A percentile compares a stretch with the other conserved stretches of the same genome.
These are phyloP conservation scores for Patella depressa DNA, from an alignment of 2,888 invertebrate genomes.

Conservation along the genomic window DNA sequence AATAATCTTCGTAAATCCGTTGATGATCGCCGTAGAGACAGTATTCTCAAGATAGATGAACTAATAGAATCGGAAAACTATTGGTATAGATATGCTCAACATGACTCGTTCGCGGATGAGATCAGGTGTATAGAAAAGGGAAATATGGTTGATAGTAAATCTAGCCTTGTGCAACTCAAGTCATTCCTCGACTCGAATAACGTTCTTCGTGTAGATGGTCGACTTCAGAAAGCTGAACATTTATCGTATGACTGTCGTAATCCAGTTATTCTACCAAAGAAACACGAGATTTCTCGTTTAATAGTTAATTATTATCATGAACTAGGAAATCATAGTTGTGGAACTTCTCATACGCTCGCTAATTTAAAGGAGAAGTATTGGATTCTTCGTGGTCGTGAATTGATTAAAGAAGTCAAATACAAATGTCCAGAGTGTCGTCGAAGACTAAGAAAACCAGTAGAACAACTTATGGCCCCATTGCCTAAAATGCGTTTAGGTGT, in stretches of 20 bases:
- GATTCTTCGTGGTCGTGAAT: slow-evolving; percentile 25
- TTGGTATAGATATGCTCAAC: not conserved
- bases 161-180: not conserved
- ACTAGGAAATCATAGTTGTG: slow-evolving; percentile 23
- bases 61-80: not conserved
- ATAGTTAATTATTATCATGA: slow-evolving; percentile 19
- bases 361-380: slow-evolving; percentile 23
- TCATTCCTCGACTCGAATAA: not conserved
- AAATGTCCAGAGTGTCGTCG: slow-evolving; percentile 13
- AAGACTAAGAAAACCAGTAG: too few relatives aligned
- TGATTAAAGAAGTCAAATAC: slow-evolving; percentile 15
- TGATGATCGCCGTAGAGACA: not conserved
- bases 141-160: not conserved
- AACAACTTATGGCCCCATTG: slow-evolving; percentile 9
- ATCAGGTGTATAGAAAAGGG: not conserved
- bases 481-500: not conserved
- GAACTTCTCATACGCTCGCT: slow-evolving; percentile 27
- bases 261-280: slow-evolving; percentile 31
- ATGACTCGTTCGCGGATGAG: not conserved
- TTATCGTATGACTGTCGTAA: not conserved
- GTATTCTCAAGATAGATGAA: not conserved
- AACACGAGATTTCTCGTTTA: slow-evolving; percentile 22
- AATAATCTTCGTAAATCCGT: not conserved
- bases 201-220: slow-evolving; percentile 15
- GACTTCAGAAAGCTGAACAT: slow-evolving; percentile 18